Conservation (phyloP, 2,113 vertebrate genomes). For the Redunca redunca region DNA sequence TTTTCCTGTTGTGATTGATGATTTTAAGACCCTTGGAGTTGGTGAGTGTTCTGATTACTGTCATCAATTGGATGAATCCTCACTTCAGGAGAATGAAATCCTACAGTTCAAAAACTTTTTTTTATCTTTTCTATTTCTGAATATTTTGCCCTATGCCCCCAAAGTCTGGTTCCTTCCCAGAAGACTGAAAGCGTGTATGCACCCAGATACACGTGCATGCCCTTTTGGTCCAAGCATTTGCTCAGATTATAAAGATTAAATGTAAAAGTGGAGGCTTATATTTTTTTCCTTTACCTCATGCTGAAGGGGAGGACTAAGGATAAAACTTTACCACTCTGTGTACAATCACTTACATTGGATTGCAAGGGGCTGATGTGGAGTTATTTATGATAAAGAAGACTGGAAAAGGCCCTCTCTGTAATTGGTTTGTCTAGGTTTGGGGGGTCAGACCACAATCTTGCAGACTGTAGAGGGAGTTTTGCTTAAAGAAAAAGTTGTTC, state of each 20-base stretch:
- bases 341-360: neutral
- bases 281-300: neutral
- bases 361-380: neutral
- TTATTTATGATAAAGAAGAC: neutral
- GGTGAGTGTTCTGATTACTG: neutral
- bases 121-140: neutral
- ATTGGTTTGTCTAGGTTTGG: neutral
- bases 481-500: neutral
- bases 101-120: neutral
- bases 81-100: neutral
- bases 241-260: slow-evolving; percentile 6
- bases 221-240: neutral
- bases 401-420: neutral
- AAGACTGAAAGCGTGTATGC: neutral
- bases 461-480: neutral
- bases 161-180: neutral
- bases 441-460: neutral
- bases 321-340: neutral
- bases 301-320: neutral
- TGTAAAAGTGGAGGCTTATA: neutral
- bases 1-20: neutral
- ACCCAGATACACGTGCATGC: neutral
- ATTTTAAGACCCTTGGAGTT: neutral
- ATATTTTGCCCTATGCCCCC: neutral
- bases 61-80: neutral